phyloP scores from a whole-genome alignment of 2,888 invertebrate genomes.

The Tachystola acroxantha region DNA sequence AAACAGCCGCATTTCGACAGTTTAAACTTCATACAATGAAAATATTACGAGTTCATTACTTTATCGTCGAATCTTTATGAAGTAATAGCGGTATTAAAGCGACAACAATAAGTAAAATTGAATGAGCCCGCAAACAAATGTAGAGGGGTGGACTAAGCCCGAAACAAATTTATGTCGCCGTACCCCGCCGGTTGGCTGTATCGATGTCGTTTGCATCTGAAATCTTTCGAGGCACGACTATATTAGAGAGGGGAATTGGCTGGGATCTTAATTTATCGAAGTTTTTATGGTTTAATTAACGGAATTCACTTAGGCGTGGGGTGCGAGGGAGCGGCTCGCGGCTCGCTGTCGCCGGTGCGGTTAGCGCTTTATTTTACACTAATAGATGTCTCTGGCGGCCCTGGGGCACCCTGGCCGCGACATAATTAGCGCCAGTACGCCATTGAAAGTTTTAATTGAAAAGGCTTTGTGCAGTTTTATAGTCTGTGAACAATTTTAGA shows the following conservation, averaged over 20 bases:
- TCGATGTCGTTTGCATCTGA: conserved; percentile 75
- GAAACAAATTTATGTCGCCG: conserved; percentile 53
- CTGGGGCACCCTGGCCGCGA: conserved; percentile 30
- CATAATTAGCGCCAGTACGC: conserved; percentile 67
- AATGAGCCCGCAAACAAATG: conserved; percentile 66
- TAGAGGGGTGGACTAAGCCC: conserved; percentile 32
- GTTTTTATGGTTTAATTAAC: conserved; percentile 80
- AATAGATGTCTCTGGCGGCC: conserved; percentile 66
- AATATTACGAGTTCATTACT: conserved; percentile 29
- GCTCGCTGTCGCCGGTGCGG: conserved; percentile 40
- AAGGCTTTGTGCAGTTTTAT: conserved; percentile 73
- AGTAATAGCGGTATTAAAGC: conserved; percentile 34
- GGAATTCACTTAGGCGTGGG: conserved; percentile 74
- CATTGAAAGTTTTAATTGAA: conserved; percentile 77
- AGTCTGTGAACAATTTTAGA: conserved; percentile 62
- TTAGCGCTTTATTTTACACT: conserved; percentile 62
- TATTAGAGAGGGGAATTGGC: conserved; percentile 76
- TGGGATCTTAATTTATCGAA: conserved; percentile 79
- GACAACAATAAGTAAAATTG: conserved; percentile 53
- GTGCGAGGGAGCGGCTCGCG: conserved; percentile 30
- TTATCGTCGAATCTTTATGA: conserved; percentile 35
- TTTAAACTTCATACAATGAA: too few species aligned
- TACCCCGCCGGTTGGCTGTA: conserved; percentile 50
- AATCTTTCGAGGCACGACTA: conserved; percentile 65
- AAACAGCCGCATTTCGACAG: too few species aligned